Conservation (phyloP, 2,888 invertebrate species). For the Nymphalis urticae region DNA sequence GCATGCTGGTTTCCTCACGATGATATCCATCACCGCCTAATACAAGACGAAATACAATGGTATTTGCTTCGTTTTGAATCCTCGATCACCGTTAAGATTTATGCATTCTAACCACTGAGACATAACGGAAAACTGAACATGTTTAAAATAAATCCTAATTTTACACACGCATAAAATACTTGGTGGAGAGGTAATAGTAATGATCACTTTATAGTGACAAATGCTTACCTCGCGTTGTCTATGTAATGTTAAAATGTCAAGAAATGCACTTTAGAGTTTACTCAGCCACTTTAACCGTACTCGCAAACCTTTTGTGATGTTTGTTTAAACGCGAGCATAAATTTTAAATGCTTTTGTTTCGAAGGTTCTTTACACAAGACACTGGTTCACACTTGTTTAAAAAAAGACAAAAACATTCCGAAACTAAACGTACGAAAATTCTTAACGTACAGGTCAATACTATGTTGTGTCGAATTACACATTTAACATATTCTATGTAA, state of each 20-base stretch:
- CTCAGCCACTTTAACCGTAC: constrained; percentile 17
- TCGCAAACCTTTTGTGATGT: constrained; percentile 21
- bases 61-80: neutral
- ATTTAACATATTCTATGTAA: neutral
- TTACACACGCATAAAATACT: neutral
- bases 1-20: too few species aligned
- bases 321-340: constrained; percentile 18
- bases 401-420: neutral
- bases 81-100: too few species aligned
- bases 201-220: neutral
- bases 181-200: neutral
- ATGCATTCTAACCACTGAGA: neutral
- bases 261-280: constrained; percentile 13
- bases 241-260: constrained; percentile 14
- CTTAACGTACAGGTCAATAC: neutral
- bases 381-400: constrained; percentile 1
- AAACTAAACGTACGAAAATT: neutral
- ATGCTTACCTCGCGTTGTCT: neutral
- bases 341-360: constrained; percentile 9
- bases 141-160: neutral
- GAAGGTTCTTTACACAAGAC: constrained; percentile 1
- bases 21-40: too few species aligned
- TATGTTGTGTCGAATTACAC: neutral
- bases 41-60: too few species aligned
- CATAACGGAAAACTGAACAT: too few species aligned